These are phyloP conservation scores for Copsychus sechellarum DNA, from an alignment of 2,113 vertebrate species.

Conservation along the genomic window DNA sequence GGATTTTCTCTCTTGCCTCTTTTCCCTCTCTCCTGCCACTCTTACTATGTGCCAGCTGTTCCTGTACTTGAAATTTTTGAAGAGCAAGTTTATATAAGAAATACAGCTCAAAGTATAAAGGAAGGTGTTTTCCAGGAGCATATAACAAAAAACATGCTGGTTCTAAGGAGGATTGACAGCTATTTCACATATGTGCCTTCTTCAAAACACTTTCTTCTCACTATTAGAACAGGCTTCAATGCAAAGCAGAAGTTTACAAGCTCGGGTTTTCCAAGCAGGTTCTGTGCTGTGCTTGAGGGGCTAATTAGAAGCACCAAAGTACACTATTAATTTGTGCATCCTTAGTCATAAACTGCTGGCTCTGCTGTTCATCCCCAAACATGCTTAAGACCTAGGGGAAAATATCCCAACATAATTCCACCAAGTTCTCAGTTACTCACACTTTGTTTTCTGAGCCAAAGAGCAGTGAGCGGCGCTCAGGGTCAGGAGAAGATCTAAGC, in stretches of 20 bases:
- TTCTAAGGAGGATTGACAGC: background rate
- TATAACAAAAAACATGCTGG: background rate
- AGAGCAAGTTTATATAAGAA: background rate
- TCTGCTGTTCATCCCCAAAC: background rate
- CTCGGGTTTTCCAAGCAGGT: background rate
- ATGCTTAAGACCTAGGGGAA: background rate
- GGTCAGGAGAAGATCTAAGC: background rate
- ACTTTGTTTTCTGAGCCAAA: background rate
- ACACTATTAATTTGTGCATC: background rate
- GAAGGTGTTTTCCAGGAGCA: background rate
- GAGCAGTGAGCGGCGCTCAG: rapidly evolving
- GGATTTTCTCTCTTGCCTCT: background rate
- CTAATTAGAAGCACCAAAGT: conserved; percentile 27
- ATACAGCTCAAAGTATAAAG: background rate
- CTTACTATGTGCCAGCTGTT: background rate
- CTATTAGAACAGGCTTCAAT: background rate
- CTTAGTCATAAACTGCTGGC: background rate
- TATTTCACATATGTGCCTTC: background rate
- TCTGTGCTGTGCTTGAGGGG: background rate
- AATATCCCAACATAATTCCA: background rate
- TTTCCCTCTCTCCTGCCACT: background rate
- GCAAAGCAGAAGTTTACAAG: background rate
- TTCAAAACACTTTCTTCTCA: background rate
- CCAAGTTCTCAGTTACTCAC: background rate
- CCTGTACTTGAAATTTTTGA: background rate